phyloP scores from a whole-genome alignment of 1,140 invertebrate genomes.

The Odontomachus brunneus region DNA sequence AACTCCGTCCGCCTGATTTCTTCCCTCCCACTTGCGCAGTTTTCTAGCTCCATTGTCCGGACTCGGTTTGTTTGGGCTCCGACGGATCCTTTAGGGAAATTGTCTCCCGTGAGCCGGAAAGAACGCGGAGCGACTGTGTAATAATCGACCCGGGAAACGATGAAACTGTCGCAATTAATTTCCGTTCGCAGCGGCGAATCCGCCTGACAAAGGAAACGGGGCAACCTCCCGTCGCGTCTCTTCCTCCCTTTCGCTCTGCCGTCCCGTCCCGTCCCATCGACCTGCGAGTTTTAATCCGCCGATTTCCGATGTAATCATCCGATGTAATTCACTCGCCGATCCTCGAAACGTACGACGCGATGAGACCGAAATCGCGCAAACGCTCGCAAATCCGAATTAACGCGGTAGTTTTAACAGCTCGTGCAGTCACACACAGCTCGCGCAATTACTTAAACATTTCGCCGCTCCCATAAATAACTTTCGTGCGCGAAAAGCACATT shows the following conservation, averaged over 20 bases:
- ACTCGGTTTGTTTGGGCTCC: neutral
- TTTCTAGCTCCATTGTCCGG: constrained; percentile 7
- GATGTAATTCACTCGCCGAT: constrained; percentile 1
- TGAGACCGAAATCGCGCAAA: neutral
- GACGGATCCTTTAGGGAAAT: constrained; percentile 20
- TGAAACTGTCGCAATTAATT: constrained; percentile 31
- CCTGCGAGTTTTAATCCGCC: constrained; percentile 7
- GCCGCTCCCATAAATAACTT: too few relatives aligned
- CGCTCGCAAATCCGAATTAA: neutral
- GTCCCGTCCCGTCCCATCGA: neutral
- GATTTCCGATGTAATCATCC: constrained; percentile 27
- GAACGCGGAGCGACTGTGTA: neutral
- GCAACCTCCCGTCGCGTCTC: neutral
- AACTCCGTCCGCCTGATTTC: constrained; percentile 28
- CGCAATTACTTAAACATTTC: too few relatives aligned
- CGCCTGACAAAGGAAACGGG: constrained; percentile 22
- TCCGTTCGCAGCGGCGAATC: neutral
- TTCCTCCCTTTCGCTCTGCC: neutral
- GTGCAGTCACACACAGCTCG: neutral
- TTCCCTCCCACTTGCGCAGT: constrained; percentile 6
- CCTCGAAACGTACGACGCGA: neutral
- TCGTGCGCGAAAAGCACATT: too few relatives aligned
- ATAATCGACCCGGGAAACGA: constrained; percentile 11
- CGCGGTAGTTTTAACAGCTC: neutral
- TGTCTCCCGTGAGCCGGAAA: constrained; percentile 4